Conservation (phyloP, 2,888 invertebrate species). For the Ditula angustiorana region DNA sequence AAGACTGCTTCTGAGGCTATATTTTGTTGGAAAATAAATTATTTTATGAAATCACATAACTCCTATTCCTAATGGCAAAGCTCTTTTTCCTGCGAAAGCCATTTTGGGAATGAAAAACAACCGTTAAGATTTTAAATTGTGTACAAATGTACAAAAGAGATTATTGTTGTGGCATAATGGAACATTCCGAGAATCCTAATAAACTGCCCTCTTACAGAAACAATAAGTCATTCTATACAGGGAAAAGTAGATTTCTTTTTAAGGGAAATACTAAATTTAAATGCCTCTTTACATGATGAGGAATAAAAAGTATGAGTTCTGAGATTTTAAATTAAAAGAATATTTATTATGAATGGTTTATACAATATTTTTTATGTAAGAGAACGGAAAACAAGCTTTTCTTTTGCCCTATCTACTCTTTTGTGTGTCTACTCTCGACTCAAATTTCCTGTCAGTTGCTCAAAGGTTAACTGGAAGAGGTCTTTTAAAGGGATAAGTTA, state of each 20-base stretch:
- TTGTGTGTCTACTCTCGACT: too few species aligned
- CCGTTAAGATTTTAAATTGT: neutral
- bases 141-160: constrained; percentile 1
- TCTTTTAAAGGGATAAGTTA: too few species aligned
- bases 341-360: neutral
- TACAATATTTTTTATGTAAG: too few species aligned
- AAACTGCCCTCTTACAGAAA: neutral
- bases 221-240: neutral
- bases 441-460: too few species aligned
- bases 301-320: too few species aligned
- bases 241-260: neutral
- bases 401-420: too few species aligned
- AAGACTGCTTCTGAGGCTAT: too few species aligned
- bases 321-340: neutral
- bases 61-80: neutral
- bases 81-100: neutral
- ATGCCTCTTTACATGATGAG: too few species aligned
- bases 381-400: too few species aligned
- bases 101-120: neutral
- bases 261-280: neutral
- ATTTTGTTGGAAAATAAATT: too few species aligned
- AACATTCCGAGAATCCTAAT: neutral
- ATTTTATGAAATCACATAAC: neutral
- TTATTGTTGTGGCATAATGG: constrained; percentile 4
- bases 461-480: too few species aligned